Conservation (phyloP, 2,888 invertebrate genomes). For the Meghimatium bilineatum region DNA sequence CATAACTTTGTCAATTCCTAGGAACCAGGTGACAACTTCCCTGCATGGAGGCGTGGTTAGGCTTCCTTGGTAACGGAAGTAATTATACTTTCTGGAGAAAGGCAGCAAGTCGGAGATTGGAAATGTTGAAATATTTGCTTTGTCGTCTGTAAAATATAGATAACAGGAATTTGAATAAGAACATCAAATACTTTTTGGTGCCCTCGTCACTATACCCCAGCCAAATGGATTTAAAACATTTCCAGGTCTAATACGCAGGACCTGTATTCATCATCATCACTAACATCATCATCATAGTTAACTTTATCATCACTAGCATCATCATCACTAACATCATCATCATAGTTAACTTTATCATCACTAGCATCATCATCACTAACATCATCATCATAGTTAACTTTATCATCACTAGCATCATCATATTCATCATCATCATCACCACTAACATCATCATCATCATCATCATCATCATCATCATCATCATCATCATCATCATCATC, state of each 20-base stretch:
- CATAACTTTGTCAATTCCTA: background rate
- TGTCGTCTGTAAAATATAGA: background rate
- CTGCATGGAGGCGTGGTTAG: constrained; percentile 72
- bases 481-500: background rate
- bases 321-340: constrained; percentile 1
- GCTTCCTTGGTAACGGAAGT: constrained; percentile 70
- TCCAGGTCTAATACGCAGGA: no score
- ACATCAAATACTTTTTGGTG: no score
- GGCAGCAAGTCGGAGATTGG: constrained; percentile 53
- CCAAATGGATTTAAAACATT: no score
- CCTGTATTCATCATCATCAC: background rate
- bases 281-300: background rate
- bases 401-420: background rate
- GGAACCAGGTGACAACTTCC: constrained; percentile 67
- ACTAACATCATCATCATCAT: background rate
- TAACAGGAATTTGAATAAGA: no score
- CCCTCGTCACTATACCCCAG: no score
- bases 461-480: background rate
- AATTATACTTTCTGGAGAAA: constrained; percentile 56
- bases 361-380: background rate
- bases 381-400: background rate
- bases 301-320: background rate
- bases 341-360: background rate
- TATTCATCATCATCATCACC: background rate
- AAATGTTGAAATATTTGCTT: constrained; percentile 41